These are phyloP conservation scores for Micronycteris hirsuta DNA, from an alignment of 2,113 vertebrate genomes.

Conservation along the genomic window DNA sequence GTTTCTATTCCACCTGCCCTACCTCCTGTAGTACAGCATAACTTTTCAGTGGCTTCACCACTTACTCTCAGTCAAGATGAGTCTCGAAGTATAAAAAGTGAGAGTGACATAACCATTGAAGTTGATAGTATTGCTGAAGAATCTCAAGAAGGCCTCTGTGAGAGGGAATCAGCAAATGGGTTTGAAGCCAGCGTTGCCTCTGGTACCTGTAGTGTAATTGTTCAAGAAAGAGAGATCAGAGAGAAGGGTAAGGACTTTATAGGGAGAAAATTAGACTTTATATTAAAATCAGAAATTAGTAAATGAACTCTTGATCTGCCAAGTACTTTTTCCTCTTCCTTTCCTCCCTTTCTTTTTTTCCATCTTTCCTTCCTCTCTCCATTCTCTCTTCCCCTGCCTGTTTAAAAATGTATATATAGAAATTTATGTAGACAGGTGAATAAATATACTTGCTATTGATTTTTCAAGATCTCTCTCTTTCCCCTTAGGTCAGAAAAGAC, in stretches of 20 bases:
- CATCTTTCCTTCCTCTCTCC: background rate
- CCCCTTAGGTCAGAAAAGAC: conserved; percentile 91
- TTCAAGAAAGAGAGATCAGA: conserved; percentile 86
- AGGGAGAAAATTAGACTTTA: background rate
- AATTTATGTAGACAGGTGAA: background rate
- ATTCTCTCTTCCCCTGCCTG: background rate
- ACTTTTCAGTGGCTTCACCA: conserved; percentile 78
- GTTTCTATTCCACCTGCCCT: conserved; percentile 68
- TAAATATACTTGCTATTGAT: background rate
- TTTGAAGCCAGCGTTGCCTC: conserved; percentile 87
- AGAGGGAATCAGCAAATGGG: conserved; percentile 86
- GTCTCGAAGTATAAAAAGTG: conserved; percentile 83
- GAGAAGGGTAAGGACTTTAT: conserved; percentile 85
- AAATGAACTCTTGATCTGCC: background rate
- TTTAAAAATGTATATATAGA: background rate
- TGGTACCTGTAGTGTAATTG: conserved; percentile 81
- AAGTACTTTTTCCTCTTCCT: background rate
- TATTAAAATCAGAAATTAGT: background rate
- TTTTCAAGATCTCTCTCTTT: background rate
- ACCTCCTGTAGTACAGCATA: conserved; percentile 68
- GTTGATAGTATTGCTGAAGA: conserved; percentile 88
- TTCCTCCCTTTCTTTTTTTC: background rate
- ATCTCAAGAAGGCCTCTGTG: conserved; percentile 87
- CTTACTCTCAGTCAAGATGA: conserved; percentile 85
- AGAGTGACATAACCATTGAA: conserved; percentile 87